A percentile compares a stretch with the other conserved stretches of the same genome.
Evolutionary conservation across 2,797 vertebrate species (phyloP).

Genomic region (Xyrichtys novacula): DNA sequence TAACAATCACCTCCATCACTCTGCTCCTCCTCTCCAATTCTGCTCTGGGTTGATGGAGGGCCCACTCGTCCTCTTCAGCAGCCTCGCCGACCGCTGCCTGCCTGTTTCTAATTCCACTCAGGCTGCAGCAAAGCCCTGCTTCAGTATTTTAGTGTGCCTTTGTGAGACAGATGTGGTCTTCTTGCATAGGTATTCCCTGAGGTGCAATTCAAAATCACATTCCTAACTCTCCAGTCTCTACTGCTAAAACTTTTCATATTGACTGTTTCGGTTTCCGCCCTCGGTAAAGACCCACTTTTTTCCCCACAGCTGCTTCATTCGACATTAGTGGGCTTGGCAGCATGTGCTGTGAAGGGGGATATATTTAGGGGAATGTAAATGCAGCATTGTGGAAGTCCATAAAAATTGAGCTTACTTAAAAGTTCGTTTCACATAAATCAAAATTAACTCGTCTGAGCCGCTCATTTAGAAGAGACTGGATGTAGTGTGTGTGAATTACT

Average conservation of each 20-base stretch:
- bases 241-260: conserved; percentile 18
- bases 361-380: too few species aligned
- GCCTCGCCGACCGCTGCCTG: conserved; percentile 18
- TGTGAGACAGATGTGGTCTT: conserved; percentile 56
- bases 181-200: conserved; percentile 53
- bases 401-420: too few species aligned
- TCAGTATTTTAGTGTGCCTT: conserved; percentile 55
- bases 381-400: too few species aligned
- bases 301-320: conserved; percentile 17
- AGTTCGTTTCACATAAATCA: too few species aligned
- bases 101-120: conserved; percentile 73
- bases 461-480: too few species aligned
- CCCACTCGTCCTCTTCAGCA: conserved; percentile 43
- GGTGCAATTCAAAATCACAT: conserved; percentile 61
- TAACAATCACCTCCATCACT: conserved; percentile 50
- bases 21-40: conserved; percentile 43
- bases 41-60: conserved; percentile 60
- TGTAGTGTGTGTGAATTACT: too few species aligned
- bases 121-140: conserved; percentile 42
- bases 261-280: conserved; percentile 36
- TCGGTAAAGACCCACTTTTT: conserved; percentile 33
- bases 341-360: too few species aligned
- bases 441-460: too few species aligned
- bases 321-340: not conserved
- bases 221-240: conserved; percentile 46